phyloP scores from a whole-genome alignment of 2,888 invertebrate species.

The Ophion ventricosus region DNA sequence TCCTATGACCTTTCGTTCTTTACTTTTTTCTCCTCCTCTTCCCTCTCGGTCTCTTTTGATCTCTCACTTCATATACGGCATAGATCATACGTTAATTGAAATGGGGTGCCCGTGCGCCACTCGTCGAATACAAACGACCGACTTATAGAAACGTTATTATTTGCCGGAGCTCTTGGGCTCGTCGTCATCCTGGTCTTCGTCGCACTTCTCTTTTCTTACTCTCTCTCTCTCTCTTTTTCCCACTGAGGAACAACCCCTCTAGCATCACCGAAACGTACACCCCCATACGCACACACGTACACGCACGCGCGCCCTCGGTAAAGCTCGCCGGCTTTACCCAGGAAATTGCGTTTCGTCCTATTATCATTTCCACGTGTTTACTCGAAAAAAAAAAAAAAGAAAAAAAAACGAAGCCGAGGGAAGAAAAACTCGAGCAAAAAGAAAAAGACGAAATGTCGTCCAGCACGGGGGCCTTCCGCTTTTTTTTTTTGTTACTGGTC shows the following conservation, averaged over 20 bases:
- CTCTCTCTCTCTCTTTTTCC: too few species aligned
- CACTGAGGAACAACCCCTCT: slow-evolving; percentile 58
- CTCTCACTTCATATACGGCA: slow-evolving; percentile 77
- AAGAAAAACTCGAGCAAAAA: slow-evolving; percentile 16
- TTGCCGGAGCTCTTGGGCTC: slow-evolving; percentile 71
- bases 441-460: slow-evolving; percentile 45
- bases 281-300: slow-evolving; percentile 17
- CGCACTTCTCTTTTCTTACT: slow-evolving; percentile 37
- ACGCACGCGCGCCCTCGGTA: slow-evolving; percentile 63
- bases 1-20: slow-evolving; percentile 49
- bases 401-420: slow-evolving; percentile 18
- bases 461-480: slow-evolving; percentile 18
- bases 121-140: slow-evolving; percentile 83
- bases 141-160: slow-evolving; percentile 83
- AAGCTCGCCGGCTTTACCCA: slow-evolving; percentile 70
- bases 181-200: slow-evolving; percentile 32
- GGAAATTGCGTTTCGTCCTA: slow-evolving; percentile 78
- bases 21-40: slow-evolving; percentile 10
- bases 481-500: slow-evolving; percentile 45
- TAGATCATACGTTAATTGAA: slow-evolving; percentile 84
- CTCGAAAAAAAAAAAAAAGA: slow-evolving; percentile 44
- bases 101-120: slow-evolving; percentile 80
- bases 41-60: slow-evolving; percentile 4
- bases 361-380: slow-evolving; percentile 72
- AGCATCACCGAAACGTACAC: slow-evolving; percentile 31